Evolutionary conservation across 2,113 vertebrate genomes (phyloP).

Genomic region (Columba janthina): DNA sequence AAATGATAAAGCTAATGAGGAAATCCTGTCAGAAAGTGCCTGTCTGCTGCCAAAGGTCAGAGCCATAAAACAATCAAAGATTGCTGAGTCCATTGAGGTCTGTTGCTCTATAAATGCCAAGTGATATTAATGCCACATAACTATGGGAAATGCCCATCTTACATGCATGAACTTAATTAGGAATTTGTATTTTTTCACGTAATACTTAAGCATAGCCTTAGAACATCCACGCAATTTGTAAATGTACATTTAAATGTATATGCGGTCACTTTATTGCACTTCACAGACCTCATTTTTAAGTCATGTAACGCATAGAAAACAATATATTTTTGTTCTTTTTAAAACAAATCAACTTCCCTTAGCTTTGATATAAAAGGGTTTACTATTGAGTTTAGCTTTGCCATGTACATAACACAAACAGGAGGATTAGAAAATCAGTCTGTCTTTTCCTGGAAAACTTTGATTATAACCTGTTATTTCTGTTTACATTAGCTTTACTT

Average conservation of each 20-base stretch:
- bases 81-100: background rate
- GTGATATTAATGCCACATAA: background rate
- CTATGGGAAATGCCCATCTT: background rate
- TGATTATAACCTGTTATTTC: background rate
- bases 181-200: background rate
- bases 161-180: background rate
- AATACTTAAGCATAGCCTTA: background rate
- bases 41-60: background rate
- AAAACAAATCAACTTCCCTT: background rate
- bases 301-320: background rate
- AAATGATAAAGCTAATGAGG: background rate
- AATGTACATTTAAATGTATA: background rate
- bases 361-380: background rate
- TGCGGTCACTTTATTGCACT: background rate
- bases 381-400: background rate
- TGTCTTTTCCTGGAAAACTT: background rate
- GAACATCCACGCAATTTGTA: background rate
- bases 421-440: background rate
- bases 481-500: background rate
- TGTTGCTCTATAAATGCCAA: background rate
- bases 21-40: background rate
- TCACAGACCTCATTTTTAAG: background rate
- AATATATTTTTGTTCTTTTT: background rate
- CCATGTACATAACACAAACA: background rate
- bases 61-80: background rate